These are phyloP conservation scores for Noturus placidus DNA, from an alignment of 2,113 vertebrate genomes.

Conservation along the genomic window DNA sequence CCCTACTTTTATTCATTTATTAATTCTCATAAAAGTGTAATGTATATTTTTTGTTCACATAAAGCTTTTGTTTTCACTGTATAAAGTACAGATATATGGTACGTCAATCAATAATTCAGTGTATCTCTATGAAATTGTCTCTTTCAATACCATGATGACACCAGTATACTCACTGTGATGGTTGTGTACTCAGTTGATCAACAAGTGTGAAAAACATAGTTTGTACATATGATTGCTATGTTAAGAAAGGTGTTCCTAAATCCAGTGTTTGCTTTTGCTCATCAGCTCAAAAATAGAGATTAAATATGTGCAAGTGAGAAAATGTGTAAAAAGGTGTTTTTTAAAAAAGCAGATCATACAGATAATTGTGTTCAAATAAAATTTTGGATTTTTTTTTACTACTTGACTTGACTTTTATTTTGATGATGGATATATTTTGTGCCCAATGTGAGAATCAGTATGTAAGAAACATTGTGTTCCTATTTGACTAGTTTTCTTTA, in stretches of 20 bases:
- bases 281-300: not conserved
- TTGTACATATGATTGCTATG: not conserved
- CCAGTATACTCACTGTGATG: not conserved
- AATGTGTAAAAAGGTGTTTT: not conserved
- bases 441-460: not conserved
- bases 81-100: not conserved
- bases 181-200: not conserved
- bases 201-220: not conserved
- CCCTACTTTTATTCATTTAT: not conserved
- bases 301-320: not conserved
- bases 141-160: not conserved
- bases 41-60: not conserved
- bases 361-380: not conserved
- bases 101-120: not conserved
- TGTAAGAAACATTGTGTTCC: not conserved
- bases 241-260: not conserved
- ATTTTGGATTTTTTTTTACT: too few species aligned
- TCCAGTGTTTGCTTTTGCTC: not conserved
- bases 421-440: not conserved
- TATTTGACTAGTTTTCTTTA: not conserved
- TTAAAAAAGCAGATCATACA: not conserved
- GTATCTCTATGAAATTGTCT: not conserved
- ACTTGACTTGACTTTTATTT: too few species aligned
- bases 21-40: not conserved
- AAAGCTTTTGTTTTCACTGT: not conserved